These are phyloP conservation scores for Goniozus legneri DNA, from an alignment of 1,140 invertebrate species.

Conservation along the genomic window DNA sequence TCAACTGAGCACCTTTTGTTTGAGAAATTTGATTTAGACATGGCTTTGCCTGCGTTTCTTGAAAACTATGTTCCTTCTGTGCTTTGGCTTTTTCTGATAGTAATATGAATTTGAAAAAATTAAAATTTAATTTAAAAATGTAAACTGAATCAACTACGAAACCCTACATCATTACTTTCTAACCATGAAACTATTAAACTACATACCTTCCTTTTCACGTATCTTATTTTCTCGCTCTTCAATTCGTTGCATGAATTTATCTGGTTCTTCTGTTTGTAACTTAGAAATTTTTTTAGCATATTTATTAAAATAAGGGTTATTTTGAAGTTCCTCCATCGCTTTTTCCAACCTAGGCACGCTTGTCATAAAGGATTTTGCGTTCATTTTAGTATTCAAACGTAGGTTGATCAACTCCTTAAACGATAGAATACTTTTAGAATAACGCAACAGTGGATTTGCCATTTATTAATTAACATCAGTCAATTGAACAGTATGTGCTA, in stretches of 20 bases:
- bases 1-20: constrained; percentile 48
- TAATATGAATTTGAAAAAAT: constrained; percentile 13
- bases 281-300: constrained; percentile 75
- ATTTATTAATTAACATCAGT: no score
- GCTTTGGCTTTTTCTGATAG: constrained; percentile 36
- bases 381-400: not conserved
- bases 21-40: constrained; percentile 51
- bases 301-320: constrained; percentile 79
- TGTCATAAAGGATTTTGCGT: constrained; percentile 50
- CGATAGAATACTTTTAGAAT: constrained; percentile 3
- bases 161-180: not conserved
- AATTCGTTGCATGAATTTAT: constrained; percentile 69
- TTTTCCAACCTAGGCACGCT: constrained; percentile 55
- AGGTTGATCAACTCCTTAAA: not conserved
- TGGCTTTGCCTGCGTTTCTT: constrained; percentile 43
- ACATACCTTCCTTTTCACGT: constrained; percentile 49
- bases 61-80: constrained; percentile 26
- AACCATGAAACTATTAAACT: constrained; percentile 5
- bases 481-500: no score
- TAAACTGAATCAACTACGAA: no score
- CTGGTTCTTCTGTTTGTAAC: constrained; percentile 70
- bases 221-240: constrained; percentile 57
- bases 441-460: constrained; percentile 9
- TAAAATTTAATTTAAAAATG: not conserved
- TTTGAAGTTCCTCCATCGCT: constrained; percentile 62